Conservation (phyloP, 2,888 invertebrate species). For the Sminthurides aquaticus region DNA sequence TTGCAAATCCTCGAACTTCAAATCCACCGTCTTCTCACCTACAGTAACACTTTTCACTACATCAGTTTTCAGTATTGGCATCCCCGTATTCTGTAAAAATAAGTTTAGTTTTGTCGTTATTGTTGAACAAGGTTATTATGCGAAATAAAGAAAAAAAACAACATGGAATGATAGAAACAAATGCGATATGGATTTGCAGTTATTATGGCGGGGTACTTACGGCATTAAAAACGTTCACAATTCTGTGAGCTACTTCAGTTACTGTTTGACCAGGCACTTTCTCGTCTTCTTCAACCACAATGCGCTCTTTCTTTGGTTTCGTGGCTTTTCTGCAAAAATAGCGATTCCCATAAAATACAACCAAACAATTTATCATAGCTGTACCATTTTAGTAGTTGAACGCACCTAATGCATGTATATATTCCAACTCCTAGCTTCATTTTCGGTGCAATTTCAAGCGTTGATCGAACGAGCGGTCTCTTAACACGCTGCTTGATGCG, state of each 20-base stretch:
- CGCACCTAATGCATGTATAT: slow-evolving; percentile 35
- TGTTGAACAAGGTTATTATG: neutral
- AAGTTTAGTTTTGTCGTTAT: neutral
- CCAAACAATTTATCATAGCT: slow-evolving; percentile 3
- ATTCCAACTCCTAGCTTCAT: slow-evolving; percentile 37
- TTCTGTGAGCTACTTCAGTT: slow-evolving; percentile 18
- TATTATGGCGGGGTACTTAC: too few species aligned
- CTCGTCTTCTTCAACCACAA: slow-evolving; percentile 30
- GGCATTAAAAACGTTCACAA: slow-evolving; percentile 25
- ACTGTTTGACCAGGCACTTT: slow-evolving; percentile 6
- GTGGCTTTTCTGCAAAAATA: slow-evolving; percentile 21
- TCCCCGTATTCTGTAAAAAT: slow-evolving; percentile 30
- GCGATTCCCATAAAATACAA: neutral
- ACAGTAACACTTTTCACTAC: slow-evolving; percentile 25
- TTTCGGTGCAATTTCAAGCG: slow-evolving; percentile 31
- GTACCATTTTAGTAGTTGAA: neutral
- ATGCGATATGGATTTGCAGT: too few species aligned
- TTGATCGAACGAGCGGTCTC: slow-evolving; percentile 28
- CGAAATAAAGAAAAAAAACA: neutral
- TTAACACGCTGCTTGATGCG: slow-evolving; percentile 31
- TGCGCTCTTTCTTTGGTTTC: slow-evolving; percentile 21
- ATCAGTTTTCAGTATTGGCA: slow-evolving; percentile 37
- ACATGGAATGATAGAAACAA: too few species aligned
- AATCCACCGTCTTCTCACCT: slow-evolving; percentile 30
- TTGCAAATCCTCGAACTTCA: slow-evolving; percentile 28